Conservation (phyloP, 2,113 vertebrate species). For the Myotis yumanensis region DNA sequence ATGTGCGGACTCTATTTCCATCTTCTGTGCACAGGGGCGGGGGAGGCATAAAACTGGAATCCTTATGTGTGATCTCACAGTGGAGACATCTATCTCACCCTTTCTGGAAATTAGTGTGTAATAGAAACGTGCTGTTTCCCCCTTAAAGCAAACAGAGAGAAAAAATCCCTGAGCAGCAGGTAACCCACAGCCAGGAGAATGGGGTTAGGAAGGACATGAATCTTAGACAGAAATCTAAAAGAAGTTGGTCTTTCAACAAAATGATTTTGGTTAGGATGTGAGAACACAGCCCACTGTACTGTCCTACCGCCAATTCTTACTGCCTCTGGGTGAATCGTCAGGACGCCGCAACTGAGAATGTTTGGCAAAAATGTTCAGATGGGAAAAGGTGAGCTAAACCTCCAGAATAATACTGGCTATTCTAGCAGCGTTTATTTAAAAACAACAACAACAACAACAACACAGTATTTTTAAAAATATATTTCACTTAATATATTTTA, state of each 20-base stretch:
- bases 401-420: background rate
- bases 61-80: background rate
- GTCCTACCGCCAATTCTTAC: background rate
- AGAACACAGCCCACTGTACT: conserved; percentile 22
- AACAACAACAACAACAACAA: background rate
- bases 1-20: background rate
- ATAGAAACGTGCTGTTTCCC: background rate
- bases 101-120: background rate
- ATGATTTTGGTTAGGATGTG: conserved; percentile 39
- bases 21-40: background rate
- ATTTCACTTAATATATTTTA: conserved; percentile 27
- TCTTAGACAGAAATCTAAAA: conserved; percentile 35
- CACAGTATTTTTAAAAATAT: background rate
- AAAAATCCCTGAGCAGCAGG: background rate
- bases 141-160: background rate
- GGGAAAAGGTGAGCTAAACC: conserved; percentile 23
- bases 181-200: background rate
- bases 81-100: background rate
- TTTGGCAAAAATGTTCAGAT: conserved; percentile 21
- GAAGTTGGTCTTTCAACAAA: conserved; percentile 26
- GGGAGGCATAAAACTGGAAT: background rate
- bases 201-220: background rate
- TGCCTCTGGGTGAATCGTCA: conserved; percentile 5
- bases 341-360: background rate
- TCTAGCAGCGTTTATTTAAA: background rate